These are phyloP conservation scores for Empidonax traillii DNA, from an alignment of 2,113 vertebrate species.

Conservation along the genomic window DNA sequence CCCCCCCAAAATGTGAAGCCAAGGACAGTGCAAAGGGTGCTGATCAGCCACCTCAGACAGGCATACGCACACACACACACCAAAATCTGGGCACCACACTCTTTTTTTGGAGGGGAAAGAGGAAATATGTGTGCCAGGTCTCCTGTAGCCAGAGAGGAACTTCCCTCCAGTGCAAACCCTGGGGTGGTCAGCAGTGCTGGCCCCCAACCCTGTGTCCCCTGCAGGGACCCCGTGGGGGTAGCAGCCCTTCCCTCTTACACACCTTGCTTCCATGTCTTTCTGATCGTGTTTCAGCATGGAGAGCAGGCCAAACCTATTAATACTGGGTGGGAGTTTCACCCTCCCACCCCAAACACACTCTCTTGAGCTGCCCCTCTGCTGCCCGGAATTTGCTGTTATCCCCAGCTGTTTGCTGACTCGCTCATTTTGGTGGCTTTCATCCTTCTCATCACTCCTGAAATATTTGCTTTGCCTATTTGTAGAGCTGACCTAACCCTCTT, in stretches of 20 bases:
- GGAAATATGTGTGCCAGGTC: background rate
- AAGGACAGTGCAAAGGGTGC: background rate
- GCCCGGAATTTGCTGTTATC: background rate
- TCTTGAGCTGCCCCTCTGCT: background rate
- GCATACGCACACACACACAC: rapidly evolving
- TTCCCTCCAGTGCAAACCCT: background rate
- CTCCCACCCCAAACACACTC: background rate
- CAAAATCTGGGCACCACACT: background rate
- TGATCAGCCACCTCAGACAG: rapidly evolving
- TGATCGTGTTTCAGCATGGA: rapidly evolving
- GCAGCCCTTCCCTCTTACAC: background rate
- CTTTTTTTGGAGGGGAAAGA: background rate
- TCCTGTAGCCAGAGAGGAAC: background rate
- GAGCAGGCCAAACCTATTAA: rapidly evolving
- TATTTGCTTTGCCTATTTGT: background rate
- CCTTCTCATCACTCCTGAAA: background rate
- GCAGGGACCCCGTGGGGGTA: background rate
- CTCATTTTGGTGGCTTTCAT: rapidly evolving
- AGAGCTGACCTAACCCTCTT: background rate
- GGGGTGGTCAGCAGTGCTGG: background rate
- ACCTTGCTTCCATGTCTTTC: background rate
- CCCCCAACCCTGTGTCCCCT: rapidly evolving
- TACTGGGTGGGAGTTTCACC: background rate
- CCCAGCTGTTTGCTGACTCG: background rate
- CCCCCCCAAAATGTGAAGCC: background rate